Base-by-base conservation (phyloP, 92 coral and sea anemone species). In the Siderastrea radians region DNA sequence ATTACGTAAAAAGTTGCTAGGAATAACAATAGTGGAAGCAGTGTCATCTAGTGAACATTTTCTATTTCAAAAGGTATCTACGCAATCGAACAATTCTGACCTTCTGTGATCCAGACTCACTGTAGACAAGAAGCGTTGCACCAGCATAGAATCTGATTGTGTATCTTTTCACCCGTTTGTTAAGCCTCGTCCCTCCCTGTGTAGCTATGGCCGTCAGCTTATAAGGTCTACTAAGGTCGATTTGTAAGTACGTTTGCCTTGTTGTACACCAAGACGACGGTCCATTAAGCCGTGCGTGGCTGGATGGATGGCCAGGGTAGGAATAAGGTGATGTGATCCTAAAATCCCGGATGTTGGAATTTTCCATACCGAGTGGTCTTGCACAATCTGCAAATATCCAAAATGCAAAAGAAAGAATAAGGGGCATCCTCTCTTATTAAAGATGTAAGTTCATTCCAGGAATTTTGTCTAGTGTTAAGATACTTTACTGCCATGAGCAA, bases 121-220 rank as follows among this genome's bases (percentile, higher is more conserved):
- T 77, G 91, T 91, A 91, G 5, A 79, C 16, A 76, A 63, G 66
- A 55, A 75, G 63, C 1, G 68, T 19, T n/a, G 82, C 17, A 43
- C 89, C 91, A 46, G 86, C 89, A 3, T 26, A 75, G 69, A 75
- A 83, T 58, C 68, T 75, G 78, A 91, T 45, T 67, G 2, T 83
- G 77, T 84, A 91, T 49, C 11, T 38, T 57, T 51, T 15, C 11
- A 77, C 91, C 94, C 94, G 87, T 45, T 47, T 82, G 43, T 75
- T 77, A 14, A n/a, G 55, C 9, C n/a, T 59, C 1, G 50, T 53
- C 68, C 91, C 85, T 64, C 94, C 94, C 71, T 91, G 94, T 3
- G 91, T 91, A 7, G 91, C 94, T 19, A 87, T 69, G 13, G 78
- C 65, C 48, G 91, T 75, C 57, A 82, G 47, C 72, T 72, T 76